phyloP scores from a whole-genome alignment of 2,797 vertebrate species.

The Poeciliopsis paucimaculata region DNA sequence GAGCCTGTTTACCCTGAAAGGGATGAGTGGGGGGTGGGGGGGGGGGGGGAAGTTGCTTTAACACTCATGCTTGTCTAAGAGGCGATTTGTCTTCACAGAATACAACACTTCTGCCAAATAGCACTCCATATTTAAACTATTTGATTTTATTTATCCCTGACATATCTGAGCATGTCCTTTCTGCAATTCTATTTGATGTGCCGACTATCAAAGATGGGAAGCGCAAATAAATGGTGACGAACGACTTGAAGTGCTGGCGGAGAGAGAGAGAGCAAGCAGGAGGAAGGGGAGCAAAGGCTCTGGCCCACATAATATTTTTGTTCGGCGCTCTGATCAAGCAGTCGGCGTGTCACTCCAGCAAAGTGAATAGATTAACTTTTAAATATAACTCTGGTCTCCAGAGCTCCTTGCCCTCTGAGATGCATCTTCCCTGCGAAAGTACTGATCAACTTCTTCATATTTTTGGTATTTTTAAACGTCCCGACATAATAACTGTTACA shows the following conservation, averaged over 20 bases:
- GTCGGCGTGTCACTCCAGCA: slow-evolving; percentile 79
- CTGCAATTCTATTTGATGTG: slow-evolving; percentile 78
- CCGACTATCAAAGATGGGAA: slow-evolving; percentile 80
- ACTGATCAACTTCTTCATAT: slow-evolving; percentile 74
- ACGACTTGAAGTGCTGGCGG: slow-evolving; percentile 65
- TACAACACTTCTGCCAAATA: slow-evolving; percentile 70
- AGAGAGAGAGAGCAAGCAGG: slow-evolving; percentile 49
- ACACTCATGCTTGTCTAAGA: slow-evolving; percentile 59
- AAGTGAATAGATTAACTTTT: slow-evolving; percentile 86
- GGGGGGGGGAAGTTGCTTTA: slow-evolving; percentile 40
- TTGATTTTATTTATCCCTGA: slow-evolving; percentile 74
- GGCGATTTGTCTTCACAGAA: slow-evolving; percentile 74
- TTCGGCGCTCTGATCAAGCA: slow-evolving; percentile 80
- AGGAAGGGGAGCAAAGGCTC: slow-evolving; percentile 76
- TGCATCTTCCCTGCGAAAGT: slow-evolving; percentile 61
- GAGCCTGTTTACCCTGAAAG: slow-evolving; percentile 76
- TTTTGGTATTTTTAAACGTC: slow-evolving; percentile 46
- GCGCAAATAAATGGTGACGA: slow-evolving; percentile 75
- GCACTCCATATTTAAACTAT: slow-evolving; percentile 75
- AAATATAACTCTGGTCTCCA: slow-evolving; percentile 75
- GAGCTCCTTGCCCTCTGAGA: slow-evolving; percentile 75
- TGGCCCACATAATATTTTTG: slow-evolving; percentile 81
- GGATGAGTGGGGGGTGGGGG: neutral
- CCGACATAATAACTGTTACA: slow-evolving; percentile 42
- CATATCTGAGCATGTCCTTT: slow-evolving; percentile 74